Evolutionary conservation across 2,888 invertebrate genomes (phyloP).

Genomic region (Hipparchia sbordonii): DNA sequence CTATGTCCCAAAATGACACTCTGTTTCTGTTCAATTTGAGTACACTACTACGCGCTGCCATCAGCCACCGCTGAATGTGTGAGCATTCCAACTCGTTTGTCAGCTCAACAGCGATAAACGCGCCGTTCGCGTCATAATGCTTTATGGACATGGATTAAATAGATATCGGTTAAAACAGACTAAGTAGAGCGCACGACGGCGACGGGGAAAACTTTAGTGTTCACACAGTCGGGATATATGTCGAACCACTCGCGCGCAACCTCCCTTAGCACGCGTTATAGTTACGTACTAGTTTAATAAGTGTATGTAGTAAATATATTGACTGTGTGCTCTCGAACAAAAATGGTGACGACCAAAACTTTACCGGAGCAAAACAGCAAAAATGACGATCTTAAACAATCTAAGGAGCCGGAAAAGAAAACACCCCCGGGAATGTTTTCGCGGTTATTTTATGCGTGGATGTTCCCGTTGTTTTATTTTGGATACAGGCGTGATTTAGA

Average conservation of each 20-base stretch:
- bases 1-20: too few species aligned
- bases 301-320: constrained; percentile 3
- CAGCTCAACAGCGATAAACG: neutral
- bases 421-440: constrained; percentile 77
- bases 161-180: constrained; percentile 41
- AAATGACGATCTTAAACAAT: constrained; percentile 41
- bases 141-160: constrained; percentile 35
- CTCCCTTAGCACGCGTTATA: constrained; percentile 1
- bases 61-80: too few species aligned
- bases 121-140: constrained; percentile 22
- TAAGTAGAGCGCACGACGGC: constrained; percentile 29
- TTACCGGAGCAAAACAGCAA: constrained; percentile 36
- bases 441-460: constrained; percentile 87
- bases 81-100: neutral
- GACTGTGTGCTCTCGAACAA: constrained; percentile 15
- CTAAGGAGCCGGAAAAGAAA: constrained; percentile 48
- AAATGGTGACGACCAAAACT: constrained; percentile 34
- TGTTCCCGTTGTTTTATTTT: constrained; percentile 88
- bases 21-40: too few species aligned
- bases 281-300: constrained; percentile 11
- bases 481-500: constrained; percentile 89
- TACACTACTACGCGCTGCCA: too few species aligned
- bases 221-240: constrained; percentile 32
- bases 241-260: constrained; percentile 34
- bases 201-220: constrained; percentile 21